Evolutionary conservation across 2,797 vertebrate species (phyloP), one percentile per base, ranked within the genome.

Genomic region (Takifugu rubripes): DNA sequence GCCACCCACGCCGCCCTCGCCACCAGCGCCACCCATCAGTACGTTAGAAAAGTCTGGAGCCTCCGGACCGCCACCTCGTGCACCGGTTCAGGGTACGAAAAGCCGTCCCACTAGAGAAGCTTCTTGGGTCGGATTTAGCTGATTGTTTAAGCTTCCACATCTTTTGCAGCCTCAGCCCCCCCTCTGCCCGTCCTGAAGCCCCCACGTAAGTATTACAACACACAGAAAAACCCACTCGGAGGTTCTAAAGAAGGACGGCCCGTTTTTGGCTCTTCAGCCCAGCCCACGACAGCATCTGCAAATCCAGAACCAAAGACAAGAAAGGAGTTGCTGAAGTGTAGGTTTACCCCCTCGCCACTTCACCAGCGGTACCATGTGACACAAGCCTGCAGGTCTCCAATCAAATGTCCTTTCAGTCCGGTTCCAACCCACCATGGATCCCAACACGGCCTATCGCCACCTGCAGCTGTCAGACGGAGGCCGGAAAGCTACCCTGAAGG

Each of bases 261-360:
- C 36, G 14, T 40, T n/a, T 14, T 36, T 49, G 71, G 21, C 3
- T 40, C 17, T 1, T 25, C 52, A 88, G 87, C 54, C 40, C 52
- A 51, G 52, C 57, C 59, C 50, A 14, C 50, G 16, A 52, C 68
- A 43, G 51, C 71, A 27, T 33, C 31, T 46, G 46, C 66, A n/a
- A 83, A 76, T 54, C 70, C 70, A 43, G 84, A 87, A 29, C 88
- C 89, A 55, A 84, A 88, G 77, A 87, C 81, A 4, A 87, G 91
- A 77, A 87, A 73, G 1, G 91, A 90, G 60, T 49, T 93, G 75
- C 53, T 91, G 5, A 93, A 92, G 82, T 91, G 92, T 93, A 66
- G 91, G 88, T 81, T 1, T 44, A 5, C 25, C 61, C 6, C 36
- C 7, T 7, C 7, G 36, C 14, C 6, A 58, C 1, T 3, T 29